Evolutionary conservation across 2,113 vertebrate genomes (phyloP).

Genomic region (Chamaea fasciata): DNA sequence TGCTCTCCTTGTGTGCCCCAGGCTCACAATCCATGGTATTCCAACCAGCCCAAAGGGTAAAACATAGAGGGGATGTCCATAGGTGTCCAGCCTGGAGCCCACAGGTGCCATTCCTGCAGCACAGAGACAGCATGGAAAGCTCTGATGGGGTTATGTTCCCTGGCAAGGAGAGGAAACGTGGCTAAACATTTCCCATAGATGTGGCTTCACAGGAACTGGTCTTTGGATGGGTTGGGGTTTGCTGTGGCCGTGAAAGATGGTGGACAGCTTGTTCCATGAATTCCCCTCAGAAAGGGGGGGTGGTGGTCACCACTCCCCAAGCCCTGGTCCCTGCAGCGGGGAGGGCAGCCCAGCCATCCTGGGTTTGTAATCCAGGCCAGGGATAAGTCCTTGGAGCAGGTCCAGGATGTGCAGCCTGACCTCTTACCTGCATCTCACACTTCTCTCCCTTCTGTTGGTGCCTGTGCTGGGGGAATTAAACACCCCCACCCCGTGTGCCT

Average conservation of each 20-base stretch:
- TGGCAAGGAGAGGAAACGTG: neutral
- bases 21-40: accelerated
- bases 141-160: neutral
- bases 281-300: neutral
- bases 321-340: neutral
- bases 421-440: accelerated
- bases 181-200: accelerated
- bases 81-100: too few relatives aligned
- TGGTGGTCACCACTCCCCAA: accelerated
- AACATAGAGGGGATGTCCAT: neutral
- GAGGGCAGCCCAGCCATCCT: neutral
- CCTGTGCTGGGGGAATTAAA: neutral
- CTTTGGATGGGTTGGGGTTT: too few relatives aligned
- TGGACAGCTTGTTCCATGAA: neutral
- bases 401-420: accelerated
- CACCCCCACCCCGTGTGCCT: accelerated
- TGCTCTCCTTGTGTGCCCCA: accelerated
- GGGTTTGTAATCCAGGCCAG: neutral
- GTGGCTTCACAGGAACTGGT: accelerated
- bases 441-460: neutral
- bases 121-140: neutral
- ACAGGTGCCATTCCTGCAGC: accelerated
- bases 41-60: neutral
- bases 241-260: too few relatives aligned
- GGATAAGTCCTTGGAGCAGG: neutral